Conservation (phyloP, 2,888 invertebrate species). For the Hesperia comma region DNA sequence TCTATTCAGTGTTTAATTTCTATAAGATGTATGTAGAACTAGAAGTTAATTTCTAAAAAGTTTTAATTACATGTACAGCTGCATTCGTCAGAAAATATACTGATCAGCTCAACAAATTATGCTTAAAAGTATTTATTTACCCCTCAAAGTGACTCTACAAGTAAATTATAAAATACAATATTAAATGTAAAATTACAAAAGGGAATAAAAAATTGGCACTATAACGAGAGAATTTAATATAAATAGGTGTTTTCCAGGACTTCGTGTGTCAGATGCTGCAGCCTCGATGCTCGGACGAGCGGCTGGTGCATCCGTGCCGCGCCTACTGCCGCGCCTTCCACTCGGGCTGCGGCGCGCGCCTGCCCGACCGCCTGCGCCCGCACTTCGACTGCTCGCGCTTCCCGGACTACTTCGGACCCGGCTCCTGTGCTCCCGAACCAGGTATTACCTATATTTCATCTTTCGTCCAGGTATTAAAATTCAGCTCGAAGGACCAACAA, state of each 20-base stretch:
- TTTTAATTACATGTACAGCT: no score
- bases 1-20: no score
- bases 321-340: conserved; percentile 94
- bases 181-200: no score
- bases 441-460: conserved; percentile 69
- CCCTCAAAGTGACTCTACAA: no score
- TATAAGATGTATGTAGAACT: no score
- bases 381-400: conserved; percentile 91
- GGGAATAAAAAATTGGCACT: no score
- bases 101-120: no score
- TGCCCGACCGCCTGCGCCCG: conserved; percentile 88
- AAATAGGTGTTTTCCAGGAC: conserved; percentile 74
- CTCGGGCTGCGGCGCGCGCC: conserved; percentile 90
- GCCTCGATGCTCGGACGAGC: conserved; percentile 88
- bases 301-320: conserved; percentile 89
- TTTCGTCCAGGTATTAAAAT: conserved; percentile 79
- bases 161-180: no score
- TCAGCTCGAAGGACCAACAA: no score
- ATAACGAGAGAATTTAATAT: conserved; percentile 16
- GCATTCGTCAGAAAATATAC: no score
- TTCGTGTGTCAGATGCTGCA: conserved; percentile 94
- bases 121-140: no score
- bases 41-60: no score
- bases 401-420: conserved; percentile 90
- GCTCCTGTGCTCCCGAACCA: conserved; percentile 90